Base-by-base conservation (phyloP, 2,797 vertebrate genomes). In the Chloroceryle amazona region DNA sequence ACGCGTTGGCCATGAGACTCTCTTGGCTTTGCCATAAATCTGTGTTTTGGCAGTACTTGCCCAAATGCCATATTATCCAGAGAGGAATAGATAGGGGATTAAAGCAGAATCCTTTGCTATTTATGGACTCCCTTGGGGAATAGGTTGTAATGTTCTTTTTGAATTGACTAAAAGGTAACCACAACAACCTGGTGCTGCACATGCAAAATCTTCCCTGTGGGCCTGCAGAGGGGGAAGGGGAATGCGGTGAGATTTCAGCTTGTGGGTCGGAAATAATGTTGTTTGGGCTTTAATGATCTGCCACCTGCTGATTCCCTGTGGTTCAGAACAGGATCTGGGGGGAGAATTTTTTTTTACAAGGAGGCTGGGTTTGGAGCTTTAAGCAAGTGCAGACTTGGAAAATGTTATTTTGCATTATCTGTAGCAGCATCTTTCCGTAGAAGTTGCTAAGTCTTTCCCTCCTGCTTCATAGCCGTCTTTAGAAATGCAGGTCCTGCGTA, bases 61-160 rank as follows among this genome's bases (percentile, higher is more conserved):
- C 93, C 82, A 91, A 89, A 81, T 52, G 93, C 86, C 95, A 37
- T 63, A 86, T 97, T 97, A 92, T 83, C 91, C 68, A 95, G 81
- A 79, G 47, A 94, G 90, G 72, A 95, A 61, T 57, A 93, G 96
- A 90, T 89, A 78, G 81, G 49, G 95, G 94, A 96, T 96, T 97
- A 96, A 79, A 72, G 80, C 75, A 92, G 89, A 96, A 94, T 93
- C 92, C 88, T 93, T 90, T 79, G 17, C 86, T 94, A 91, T 96
- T 96, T 95, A 81, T 54, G 91, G 81, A 86, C 70, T 71, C 66
- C 88, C 81, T 96, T 85, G 91, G 90, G 78, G 90, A 92, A 82
- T 72, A 47, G 12, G 13, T 82, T 93, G 68, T 89, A 83, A 63
- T 96, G 51, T n/a, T 89, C 73, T 85, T 92, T 78, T 78, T 92